Conservation (phyloP, 2,888 invertebrate species). For the Nymphalis urticae region DNA sequence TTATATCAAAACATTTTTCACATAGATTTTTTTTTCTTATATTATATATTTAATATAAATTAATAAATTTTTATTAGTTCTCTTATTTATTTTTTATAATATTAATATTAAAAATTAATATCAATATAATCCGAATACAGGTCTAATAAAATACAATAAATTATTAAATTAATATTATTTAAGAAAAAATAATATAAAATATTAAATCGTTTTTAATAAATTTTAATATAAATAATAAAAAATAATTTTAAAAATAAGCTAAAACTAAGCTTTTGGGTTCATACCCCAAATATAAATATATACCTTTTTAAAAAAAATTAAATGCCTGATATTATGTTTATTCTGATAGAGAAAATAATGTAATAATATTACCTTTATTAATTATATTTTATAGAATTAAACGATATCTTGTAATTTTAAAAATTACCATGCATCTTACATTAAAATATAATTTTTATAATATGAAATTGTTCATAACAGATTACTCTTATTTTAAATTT, state of each 20-base stretch:
- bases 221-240: too few species aligned
- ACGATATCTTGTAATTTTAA: slow-evolving; percentile 83
- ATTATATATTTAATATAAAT: slow-evolving; percentile 36
- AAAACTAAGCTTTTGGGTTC: too few species aligned
- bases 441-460: neutral
- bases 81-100: slow-evolving; percentile 31
- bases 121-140: too few species aligned
- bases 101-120: slow-evolving; percentile 38
- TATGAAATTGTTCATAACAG: neutral
- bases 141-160: too few species aligned
- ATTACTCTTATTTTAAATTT: slow-evolving; percentile 44
- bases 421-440: too few species aligned
- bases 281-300: slow-evolving; percentile 73
- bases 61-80: slow-evolving; percentile 19
- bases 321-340: slow-evolving; percentile 74
- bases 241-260: too few species aligned
- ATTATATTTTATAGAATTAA: slow-evolving; percentile 84
- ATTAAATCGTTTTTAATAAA: too few species aligned
- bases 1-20: slow-evolving; percentile 47
- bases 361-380: slow-evolving; percentile 79
- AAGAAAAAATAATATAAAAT: too few species aligned
- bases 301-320: slow-evolving; percentile 71
- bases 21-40: slow-evolving; percentile 58
- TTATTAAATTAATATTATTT: too few species aligned
- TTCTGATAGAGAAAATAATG: slow-evolving; percentile 73